Base-by-base conservation (phyloP, 2,888 invertebrate species). In the Selenia dentaria region DNA sequence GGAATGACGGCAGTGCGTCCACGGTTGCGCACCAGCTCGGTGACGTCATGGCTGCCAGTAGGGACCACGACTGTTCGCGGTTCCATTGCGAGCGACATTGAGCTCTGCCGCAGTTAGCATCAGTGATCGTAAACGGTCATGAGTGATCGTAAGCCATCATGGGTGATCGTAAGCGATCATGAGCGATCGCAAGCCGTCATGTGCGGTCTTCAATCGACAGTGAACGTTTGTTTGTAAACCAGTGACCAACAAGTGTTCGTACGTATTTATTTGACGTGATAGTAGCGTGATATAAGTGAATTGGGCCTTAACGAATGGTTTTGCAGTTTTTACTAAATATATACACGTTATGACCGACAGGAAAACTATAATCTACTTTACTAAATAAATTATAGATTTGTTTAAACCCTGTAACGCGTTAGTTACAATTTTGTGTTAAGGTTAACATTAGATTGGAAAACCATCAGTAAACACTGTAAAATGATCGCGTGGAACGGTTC, bases 21-120 rank as follows among this genome's bases (percentile, higher is more conserved):
- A 87, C 91, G 20, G 94, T 95, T 54, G 93, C 94, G 6, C 89
- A 92, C 62, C 95, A 95, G 73, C 92, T 95, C 47, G 92, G 93
- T 33, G 94, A 95, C 79, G 95, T 95, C 37, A 95, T 95, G 94
- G 92, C 93, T 6, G 95, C 95, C 48, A 93, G 95, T 59, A 92
- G 93, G 58, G 91, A 91, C 70, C 92, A 93, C 82, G 93, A 94
- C 79, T 95, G 95, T 79, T 86, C 91, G 29, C 84, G 92, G 62
- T 95, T 95, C 83, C 74, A 76, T 43, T 95, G 95, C 72, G 79
- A 80, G 42, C 62, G 68, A 14, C 83, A 74, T 53, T 86, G 70
- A 75, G 46, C 42, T 26, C 10, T 3, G 4, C 14, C 11, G n/a
- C n/a, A 33, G 20, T 11, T 6, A 24, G 2, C 38, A 6, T 18